phyloP scores from a whole-genome alignment of 2,113 vertebrate species.

The Neogale vison region DNA sequence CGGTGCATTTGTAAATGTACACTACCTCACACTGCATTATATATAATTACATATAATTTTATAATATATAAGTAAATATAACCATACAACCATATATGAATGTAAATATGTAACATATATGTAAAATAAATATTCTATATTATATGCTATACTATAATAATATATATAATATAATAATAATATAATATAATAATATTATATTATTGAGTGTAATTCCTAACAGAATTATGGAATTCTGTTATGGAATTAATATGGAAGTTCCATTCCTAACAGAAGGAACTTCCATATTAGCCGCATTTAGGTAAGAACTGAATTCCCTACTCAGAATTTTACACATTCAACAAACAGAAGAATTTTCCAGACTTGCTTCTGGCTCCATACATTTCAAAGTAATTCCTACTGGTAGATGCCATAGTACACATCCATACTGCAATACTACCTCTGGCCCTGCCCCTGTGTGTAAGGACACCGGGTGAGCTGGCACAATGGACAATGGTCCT shows the following conservation, averaged over 20 bases:
- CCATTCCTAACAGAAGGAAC: constrained; percentile 25
- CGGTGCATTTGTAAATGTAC: background rate
- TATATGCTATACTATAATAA: background rate
- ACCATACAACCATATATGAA: background rate
- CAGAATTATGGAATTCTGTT: no score
- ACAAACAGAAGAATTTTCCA: background rate
- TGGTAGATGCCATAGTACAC: background rate
- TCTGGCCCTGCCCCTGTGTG: background rate
- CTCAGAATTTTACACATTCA: background rate
- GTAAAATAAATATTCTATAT: background rate
- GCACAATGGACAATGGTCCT: background rate
- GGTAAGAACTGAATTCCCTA: background rate
- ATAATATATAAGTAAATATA: background rate
- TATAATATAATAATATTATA: no score
- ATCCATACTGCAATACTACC: background rate
- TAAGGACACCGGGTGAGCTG: background rate
- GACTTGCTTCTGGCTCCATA: background rate
- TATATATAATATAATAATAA: no score
- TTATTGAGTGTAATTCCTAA: no score
- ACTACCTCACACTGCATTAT: background rate
- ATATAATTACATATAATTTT: background rate
- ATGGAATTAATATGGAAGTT: no score
- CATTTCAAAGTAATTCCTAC: background rate
- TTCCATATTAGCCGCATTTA: background rate
- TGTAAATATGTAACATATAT: background rate